Base-by-base conservation (phyloP, 2,113 vertebrate species). In the Gallinago undulata region DNA sequence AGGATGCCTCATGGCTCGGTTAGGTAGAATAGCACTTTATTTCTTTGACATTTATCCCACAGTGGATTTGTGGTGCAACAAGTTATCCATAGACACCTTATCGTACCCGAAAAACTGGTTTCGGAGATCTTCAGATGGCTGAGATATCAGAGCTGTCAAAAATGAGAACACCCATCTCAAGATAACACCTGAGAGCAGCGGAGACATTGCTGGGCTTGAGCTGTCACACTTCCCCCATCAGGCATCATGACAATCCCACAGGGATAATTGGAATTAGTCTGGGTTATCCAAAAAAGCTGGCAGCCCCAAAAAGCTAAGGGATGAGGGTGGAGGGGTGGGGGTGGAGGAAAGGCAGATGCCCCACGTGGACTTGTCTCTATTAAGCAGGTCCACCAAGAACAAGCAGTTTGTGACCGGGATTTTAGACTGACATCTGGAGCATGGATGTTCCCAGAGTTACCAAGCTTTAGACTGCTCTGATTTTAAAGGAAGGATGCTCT, bases 401-500 rank as follows among this genome's bases (percentile, higher is more conserved):
- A 51, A 51, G 21, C 10, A 8, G 15, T 22, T 25, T 16, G 47
- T 6, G 27, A 41, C 1, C 4, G 19, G 18, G 10, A 11, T 47
- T 86, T 39, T 35, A 9, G 59, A 57, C 19, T 47, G n/a, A 41
- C 57, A 41, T 18, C 45, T 59, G 30, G 43, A 43, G 22, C 3
- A 17, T 1, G 10, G 16, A 11, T 2, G 0, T 27, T 27, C 67
- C 30, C 41, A 14, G 43, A 37, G 17, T 48, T 5, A n/a, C 13
- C 39, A 78, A 23, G 64, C 31, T 89, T 22, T 41, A 35, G 5
- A 6, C 18, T 22, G 55, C 48, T 48, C 43, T 10, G 69, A 9
- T 13, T 47, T n/a, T 21, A 33, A 57, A 47, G 72, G 21, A 23
- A 56, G 22, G 77, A 19, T 6, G 12, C 68, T 19, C 31, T 25